Base-by-base conservation (phyloP, 2,113 vertebrate species). In the Mustela lutreola region DNA sequence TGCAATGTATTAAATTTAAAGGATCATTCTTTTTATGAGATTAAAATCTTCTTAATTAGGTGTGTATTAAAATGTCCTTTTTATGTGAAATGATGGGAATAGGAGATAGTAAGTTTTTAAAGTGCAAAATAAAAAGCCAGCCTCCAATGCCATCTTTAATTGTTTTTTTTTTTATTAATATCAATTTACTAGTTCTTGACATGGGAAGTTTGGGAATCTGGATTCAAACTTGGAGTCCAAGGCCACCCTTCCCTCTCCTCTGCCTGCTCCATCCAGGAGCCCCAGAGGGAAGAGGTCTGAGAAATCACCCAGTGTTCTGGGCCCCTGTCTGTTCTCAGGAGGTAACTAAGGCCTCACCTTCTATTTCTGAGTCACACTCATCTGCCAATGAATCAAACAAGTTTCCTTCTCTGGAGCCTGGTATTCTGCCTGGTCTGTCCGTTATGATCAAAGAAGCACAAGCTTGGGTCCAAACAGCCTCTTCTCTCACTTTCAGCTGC, bases 11-110 rank as follows among this genome's bases (percentile, higher is more conserved):
- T 86, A 71, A 93, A 94, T 78, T 33, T 94, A 71, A 90, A 75
- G 80, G 24, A 8, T 62, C 53, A 50, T 63, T 92, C 87, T 93
- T 96, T 93, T 97, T 95, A 50, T 86, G 91, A 93, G 91, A 93
- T 71, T 94, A 88, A 97, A 90, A 78, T 84, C 50, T 63, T 93
- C 79, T 92, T 81, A 96, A 91, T 97, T 95, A 60, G 62, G 3
- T 80, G 5, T 81, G 22, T 75, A 76, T 92, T 75, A 65, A 93
- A 97, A 73, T 80, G 62, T 73, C 28, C 39, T 67, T 95, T 95
- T 67, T 87, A 80, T 75, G 70, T 65, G 33, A 93, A 95, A 53
- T 81, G 56, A 91, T 83, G 84, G 76, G 39, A 58, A 80, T 45
- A 60, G 76, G 70, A 76, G 93, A 60, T 31, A 93, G 62, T 71